Conservation (phyloP, 2,888 invertebrate species). For the Pristionchus japonicus region DNA sequence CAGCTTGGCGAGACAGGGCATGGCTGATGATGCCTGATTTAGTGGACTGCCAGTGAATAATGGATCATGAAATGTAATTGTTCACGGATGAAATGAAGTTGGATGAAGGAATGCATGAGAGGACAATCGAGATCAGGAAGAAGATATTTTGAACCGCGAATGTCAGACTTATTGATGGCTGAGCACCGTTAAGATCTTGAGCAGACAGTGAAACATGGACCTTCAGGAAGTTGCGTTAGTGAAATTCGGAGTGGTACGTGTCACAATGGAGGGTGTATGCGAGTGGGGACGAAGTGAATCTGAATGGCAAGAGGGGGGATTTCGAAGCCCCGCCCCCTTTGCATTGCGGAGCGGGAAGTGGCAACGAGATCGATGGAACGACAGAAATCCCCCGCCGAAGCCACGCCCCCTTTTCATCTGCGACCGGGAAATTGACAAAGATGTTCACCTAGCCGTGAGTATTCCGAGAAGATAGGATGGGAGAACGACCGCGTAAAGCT, state of each 20-base stretch:
- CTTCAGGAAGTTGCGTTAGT: neutral
- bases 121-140: too few relatives aligned
- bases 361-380: neutral
- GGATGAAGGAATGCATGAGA: neutral
- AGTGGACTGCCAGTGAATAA: too few relatives aligned
- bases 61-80: neutral
- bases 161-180: neutral
- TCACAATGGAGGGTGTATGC: neutral
- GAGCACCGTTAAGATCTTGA: neutral
- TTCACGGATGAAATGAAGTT: neutral
- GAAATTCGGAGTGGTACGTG: neutral
- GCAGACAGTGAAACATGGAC: neutral
- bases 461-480: neutral
- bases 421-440: neutral
- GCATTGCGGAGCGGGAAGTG: neutral
- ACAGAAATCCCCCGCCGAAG: neutral
- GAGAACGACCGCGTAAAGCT: neutral
- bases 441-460: neutral
- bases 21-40: neutral
- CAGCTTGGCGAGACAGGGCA: slow-evolving; percentile 29
- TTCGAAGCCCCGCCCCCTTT: neutral
- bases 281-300: neutral
- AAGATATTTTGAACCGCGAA: neutral
- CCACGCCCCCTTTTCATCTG: neutral
- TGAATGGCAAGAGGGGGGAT: neutral